Evolutionary conservation across 2,888 invertebrate species (phyloP), one percentile per base, ranked within the genome.

Genomic region (Limenitis camilla): DNA sequence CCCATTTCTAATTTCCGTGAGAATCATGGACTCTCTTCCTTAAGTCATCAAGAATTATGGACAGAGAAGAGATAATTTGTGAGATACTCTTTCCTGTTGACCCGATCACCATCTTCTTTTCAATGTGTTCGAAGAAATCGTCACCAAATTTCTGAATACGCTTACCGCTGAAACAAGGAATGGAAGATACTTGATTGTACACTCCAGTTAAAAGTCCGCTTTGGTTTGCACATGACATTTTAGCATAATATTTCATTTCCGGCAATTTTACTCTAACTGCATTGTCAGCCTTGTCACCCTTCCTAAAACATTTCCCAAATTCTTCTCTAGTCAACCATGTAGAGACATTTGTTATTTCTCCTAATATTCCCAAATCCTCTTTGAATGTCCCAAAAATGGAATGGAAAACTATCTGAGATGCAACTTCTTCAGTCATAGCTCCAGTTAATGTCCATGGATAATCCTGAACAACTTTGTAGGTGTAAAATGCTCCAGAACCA

Each of bases 311-410:
- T 28, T 7, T 0, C 60, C 62, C 42, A 63, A 40, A n/a, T 7
- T 61, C 49, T 9, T 62, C 61, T 29, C 59, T 41, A 5, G 60
- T 61, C 28, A 32, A 57, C 62, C 58, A 62, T n/a, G n/a, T n/a
- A n/a, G n/a, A n/a, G n/a, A n/a, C n/a, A n/a, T n/a, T n/a, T n/a
- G 0, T 6, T 58, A 0, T 11, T 8, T 0, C 42, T 35, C 1
- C 49, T 40, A 0, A 59, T 60, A 6, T 61, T 57, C 8, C 56
- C 53, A 0, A 19, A 9, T 64, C 64, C 8, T 66, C 63, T 11
- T 62, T 62, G 5, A 44, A 65, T 5, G 63, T 64, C 0, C 62
- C 61, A 27, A 65, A 66, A 0, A 63, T 61, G 0, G 61, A 28
- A 45, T 64, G 64, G 27, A 59, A 64, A 0, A 62, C 53, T 0